Evolutionary conservation across 2,888 invertebrate genomes (phyloP).

Genomic region (Apamea anceps): DNA sequence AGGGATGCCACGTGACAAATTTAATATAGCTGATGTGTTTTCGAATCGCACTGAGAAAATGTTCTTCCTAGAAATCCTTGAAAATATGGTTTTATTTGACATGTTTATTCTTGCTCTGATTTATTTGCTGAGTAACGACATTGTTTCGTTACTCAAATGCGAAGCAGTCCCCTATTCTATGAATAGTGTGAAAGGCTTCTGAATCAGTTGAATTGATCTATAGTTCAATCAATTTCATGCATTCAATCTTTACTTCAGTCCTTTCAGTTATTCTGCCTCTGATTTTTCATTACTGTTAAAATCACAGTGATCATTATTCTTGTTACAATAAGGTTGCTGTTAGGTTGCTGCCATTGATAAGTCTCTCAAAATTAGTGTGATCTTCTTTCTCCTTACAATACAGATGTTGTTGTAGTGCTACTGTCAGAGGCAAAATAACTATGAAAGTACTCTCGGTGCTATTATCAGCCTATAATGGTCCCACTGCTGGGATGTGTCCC

Average conservation of each 20-base stretch:
- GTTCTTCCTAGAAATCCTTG: neutral
- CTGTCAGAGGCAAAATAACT: neutral
- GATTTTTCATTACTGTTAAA: neutral
- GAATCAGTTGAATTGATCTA: neutral
- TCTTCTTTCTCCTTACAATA: neutral
- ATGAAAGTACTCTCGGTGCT: no score
- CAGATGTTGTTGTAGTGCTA: neutral
- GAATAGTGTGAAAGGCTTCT: neutral
- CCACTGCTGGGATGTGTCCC: no score
- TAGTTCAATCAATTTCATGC: neutral
- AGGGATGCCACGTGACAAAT: slow-evolving; percentile 38
- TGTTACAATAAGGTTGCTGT: neutral
- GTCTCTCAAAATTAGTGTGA: neutral
- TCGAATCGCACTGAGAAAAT: neutral
- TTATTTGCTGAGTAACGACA: neutral
- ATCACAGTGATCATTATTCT: neutral
- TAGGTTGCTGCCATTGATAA: neutral
- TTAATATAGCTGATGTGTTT: slow-evolving; percentile 31
- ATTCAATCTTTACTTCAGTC: neutral
- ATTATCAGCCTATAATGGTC: no score
- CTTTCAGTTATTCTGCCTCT: neutral
- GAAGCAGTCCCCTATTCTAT: neutral
- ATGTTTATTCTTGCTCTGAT: neutral
- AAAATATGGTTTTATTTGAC: neutral
- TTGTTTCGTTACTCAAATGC: neutral